Conservation (phyloP, 2,113 vertebrate species). For the Orthochromis indermauri region DNA sequence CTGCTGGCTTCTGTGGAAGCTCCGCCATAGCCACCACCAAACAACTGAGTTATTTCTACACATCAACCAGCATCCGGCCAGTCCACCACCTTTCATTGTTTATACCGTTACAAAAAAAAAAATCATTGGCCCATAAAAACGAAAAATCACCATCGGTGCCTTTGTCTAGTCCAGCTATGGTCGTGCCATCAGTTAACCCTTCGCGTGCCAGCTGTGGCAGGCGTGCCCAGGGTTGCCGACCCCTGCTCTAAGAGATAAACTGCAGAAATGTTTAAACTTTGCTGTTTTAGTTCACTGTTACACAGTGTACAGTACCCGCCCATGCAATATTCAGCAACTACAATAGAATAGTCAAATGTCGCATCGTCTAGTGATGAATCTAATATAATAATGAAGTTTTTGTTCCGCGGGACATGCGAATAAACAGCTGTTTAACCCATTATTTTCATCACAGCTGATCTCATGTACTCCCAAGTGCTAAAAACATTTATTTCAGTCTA, state of each 20-base stretch:
- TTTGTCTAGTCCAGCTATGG: background rate
- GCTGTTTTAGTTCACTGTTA: background rate
- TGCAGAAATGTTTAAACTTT: background rate
- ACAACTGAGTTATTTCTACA: background rate
- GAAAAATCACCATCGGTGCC: background rate
- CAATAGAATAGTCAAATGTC: background rate
- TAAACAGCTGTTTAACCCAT: background rate
- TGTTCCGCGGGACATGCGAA: background rate
- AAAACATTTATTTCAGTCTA: background rate
- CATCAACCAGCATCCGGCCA: background rate
- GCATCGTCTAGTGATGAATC: background rate
- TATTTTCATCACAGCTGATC: background rate
- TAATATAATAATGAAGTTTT: background rate
- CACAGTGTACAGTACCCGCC: background rate
- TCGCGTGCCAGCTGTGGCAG: background rate
- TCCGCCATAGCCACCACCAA: accelerated
- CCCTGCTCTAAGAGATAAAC: background rate
- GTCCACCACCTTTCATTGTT: background rate
- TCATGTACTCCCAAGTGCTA: background rate
- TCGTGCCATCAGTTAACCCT: background rate
- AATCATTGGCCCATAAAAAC: background rate
- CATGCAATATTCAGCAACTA: background rate
- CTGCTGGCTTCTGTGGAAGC: background rate
- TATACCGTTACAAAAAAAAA: background rate
- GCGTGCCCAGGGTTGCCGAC: background rate